Conservation (phyloP, 2,113 vertebrate species). For the Sapajus apella region DNA sequence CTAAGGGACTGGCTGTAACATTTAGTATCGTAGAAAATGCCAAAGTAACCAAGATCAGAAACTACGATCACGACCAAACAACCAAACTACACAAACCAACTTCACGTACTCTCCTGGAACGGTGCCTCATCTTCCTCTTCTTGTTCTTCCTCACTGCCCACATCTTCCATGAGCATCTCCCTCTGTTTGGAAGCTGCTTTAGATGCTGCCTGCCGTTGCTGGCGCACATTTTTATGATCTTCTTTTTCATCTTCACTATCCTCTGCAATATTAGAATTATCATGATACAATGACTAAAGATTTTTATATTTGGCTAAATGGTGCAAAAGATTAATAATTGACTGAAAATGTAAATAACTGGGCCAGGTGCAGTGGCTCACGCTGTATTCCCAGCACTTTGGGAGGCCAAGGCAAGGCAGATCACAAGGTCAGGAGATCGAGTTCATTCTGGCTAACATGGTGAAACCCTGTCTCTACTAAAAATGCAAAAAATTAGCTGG, state of each 20-base stretch:
- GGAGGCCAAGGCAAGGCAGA: no score
- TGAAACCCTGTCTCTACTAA: no score
- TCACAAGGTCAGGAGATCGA: no score
- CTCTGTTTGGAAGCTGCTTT: constrained; percentile 98
- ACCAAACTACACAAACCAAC: not conserved
- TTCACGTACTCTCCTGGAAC: constrained; percentile 93
- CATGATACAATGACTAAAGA: not conserved
- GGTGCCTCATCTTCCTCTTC: constrained; percentile 93
- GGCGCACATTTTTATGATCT: constrained; percentile 95
- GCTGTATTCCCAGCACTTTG: no score
- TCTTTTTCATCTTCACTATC: constrained; percentile 97
- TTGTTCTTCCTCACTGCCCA: constrained; percentile 96
- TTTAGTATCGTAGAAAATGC: not conserved
- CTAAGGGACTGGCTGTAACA: not conserved
- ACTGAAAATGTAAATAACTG: no score
- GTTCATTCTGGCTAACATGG: no score
- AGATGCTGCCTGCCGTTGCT: constrained; percentile 96
- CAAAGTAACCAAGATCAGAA: not conserved
- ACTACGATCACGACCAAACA: not conserved
- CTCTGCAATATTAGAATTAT: constrained; percentile 84
- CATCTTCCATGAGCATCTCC: constrained; percentile 97
- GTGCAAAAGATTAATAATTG: no score
- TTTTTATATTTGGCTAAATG: not conserved
- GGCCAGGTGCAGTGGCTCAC: no score
- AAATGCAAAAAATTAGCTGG: no score